A percentile compares a stretch with the other conserved stretches of the same genome.
Conservation (phyloP, 2,797 vertebrate species). For the Hephaestus fuliginosus region DNA sequence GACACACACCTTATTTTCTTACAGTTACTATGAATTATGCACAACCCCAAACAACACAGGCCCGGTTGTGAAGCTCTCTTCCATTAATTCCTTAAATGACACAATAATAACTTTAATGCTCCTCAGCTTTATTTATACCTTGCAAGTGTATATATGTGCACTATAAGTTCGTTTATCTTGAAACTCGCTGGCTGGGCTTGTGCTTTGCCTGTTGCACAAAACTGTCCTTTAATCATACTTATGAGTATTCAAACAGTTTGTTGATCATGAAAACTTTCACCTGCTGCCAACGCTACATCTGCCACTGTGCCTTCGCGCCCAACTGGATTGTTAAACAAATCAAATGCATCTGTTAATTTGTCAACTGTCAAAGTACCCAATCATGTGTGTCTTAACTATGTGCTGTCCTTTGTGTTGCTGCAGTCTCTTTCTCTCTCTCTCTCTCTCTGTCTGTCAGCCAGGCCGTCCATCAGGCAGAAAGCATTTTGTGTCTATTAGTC, state of each 20-base stretch:
- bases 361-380: constrained; percentile 43
- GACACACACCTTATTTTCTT: constrained; percentile 30
- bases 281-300: constrained; percentile 12
- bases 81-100: constrained; percentile 20
- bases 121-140: constrained; percentile 14
- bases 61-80: constrained; percentile 10
- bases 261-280: constrained; percentile 26
- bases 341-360: constrained; percentile 58
- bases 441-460: constrained; percentile 40
- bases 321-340: constrained; percentile 34
- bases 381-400: constrained; percentile 41
- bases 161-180: background rate
- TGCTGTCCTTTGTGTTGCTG: constrained; percentile 26
- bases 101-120: constrained; percentile 2
- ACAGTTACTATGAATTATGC: constrained; percentile 44
- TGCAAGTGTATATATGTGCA: background rate
- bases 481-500: constrained; percentile 74
- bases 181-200: background rate
- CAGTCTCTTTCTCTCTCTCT: constrained; percentile 16
- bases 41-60: constrained; percentile 27
- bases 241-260: constrained; percentile 9
- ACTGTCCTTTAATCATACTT: background rate
- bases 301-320: constrained; percentile 31
- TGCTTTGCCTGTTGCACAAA: background rate
- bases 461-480: constrained; percentile 65